phyloP scores from a whole-genome alignment of 1,140 invertebrate genomes.

The Eumeta japonica region DNA sequence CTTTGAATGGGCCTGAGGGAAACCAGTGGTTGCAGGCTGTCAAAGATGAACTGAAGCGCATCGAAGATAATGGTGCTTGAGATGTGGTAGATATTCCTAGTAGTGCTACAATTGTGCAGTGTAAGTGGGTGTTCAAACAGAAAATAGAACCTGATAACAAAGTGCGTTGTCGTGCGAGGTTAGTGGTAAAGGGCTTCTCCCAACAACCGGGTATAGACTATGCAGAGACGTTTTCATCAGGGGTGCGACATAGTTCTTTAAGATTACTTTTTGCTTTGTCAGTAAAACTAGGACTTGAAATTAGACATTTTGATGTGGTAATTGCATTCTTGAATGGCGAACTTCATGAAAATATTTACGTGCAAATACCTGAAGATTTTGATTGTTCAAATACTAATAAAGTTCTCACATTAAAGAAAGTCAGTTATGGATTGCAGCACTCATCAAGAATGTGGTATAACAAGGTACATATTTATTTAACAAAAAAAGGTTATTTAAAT shows the following conservation, averaged over 20 bases:
- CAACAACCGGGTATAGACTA: conserved; percentile 13
- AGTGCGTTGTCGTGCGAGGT: neutral
- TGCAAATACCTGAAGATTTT: conserved; percentile 9
- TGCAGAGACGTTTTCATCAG: conserved; percentile 9
- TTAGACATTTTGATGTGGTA: conserved; percentile 8
- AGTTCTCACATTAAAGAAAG: conserved; percentile 11
- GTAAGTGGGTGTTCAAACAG: neutral
- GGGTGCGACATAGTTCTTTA: conserved; percentile 9
- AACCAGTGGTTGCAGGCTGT: conserved; percentile 10
- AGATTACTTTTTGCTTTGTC: conserved; percentile 8
- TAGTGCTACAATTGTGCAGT: conserved; percentile 9
- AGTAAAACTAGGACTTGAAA: conserved; percentile 6
- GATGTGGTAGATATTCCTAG: conserved; percentile 7
- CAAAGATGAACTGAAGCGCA: conserved; percentile 8
- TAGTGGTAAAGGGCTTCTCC: too few species aligned
- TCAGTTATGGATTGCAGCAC: conserved; percentile 12
- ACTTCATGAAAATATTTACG: conserved; percentile 8
- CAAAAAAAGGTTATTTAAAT: conserved; percentile 15
- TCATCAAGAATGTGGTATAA: conserved; percentile 10
- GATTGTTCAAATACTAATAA: conserved; percentile 5
- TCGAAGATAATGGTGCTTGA: conserved; percentile 10
- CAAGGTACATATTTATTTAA: conserved; percentile 10
- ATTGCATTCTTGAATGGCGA: conserved; percentile 10
- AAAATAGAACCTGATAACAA: neutral
- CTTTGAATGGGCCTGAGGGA: too few species aligned